Evolutionary conservation across 1,140 invertebrate genomes (phyloP).

Genomic region (Eueides isabella): DNA sequence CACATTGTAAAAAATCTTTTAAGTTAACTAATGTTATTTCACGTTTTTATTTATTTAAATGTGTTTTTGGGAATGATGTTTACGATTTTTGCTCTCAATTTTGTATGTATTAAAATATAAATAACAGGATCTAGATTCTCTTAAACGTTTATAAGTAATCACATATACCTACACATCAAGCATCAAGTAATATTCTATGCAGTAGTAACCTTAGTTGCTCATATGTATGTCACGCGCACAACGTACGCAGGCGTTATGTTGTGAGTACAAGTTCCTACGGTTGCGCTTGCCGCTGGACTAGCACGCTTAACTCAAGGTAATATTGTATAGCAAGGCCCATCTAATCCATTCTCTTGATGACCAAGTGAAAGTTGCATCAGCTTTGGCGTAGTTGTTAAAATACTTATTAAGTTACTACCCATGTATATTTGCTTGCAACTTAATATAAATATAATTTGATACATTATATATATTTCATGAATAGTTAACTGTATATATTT

Average conservation of each 20-base stretch:
- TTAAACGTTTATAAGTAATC: neutral
- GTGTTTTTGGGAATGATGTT: too few species aligned
- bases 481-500: too few species aligned
- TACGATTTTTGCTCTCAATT: neutral
- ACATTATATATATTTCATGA: too few species aligned
- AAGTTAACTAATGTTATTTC: too few species aligned
- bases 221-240: constrained; percentile 29
- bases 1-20: too few species aligned
- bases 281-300: constrained; percentile 30
- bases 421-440: neutral
- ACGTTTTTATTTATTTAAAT: too few species aligned
- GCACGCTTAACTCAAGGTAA: constrained; percentile 62
- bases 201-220: constrained; percentile 11
- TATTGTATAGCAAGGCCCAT: constrained; percentile 67
- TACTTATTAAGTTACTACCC: neutral
- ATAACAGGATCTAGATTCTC: neutral
- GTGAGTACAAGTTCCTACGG: constrained; percentile 3
- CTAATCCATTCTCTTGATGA: constrained; percentile 67
- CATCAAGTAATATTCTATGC: constrained; percentile 14
- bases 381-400: constrained; percentile 2
- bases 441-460: too few species aligned
- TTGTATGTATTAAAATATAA: neutral
- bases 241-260: neutral
- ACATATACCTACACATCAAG: constrained; percentile 22
- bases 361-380: constrained; percentile 66